phyloP scores from a whole-genome alignment of 1,140 invertebrate genomes.

The Acromyrmex echinatior region DNA sequence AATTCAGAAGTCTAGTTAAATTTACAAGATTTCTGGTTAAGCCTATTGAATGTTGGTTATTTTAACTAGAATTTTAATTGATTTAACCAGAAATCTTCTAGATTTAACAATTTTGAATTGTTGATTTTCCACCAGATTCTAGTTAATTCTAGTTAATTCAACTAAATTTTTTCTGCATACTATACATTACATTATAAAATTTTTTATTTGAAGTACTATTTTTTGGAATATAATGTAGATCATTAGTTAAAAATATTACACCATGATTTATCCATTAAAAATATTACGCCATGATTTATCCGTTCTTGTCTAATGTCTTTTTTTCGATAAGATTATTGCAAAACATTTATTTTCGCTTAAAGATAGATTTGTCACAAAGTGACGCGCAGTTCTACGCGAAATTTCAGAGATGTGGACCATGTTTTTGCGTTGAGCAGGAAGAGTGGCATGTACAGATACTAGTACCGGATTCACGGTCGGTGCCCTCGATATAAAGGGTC shows the following conservation, averaged over 20 bases:
- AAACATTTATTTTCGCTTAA: neutral
- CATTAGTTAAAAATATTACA: neutral
- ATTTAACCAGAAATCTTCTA: too few species aligned
- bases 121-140: too few species aligned
- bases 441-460: conserved; percentile 69
- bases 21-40: too few species aligned
- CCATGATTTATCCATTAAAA: neutral
- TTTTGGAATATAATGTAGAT: neutral
- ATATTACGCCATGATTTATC: neutral
- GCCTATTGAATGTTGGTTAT: too few species aligned
- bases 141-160: too few species aligned
- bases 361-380: conserved; percentile 36
- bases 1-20: too few species aligned
- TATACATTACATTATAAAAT: neutral
- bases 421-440: conserved; percentile 73
- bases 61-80: too few species aligned
- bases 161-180: too few species aligned
- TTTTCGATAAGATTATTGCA: neutral
- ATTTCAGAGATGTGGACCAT: conserved; percentile 58
- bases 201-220: neutral
- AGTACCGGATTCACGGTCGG: conserved; percentile 81
- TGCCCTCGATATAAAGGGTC: conserved; percentile 77
- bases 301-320: neutral
- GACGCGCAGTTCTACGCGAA: conserved; percentile 22
- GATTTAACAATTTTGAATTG: too few species aligned